Evolutionary conservation across 2,113 vertebrate genomes (phyloP).

Genomic region (Physeter macrocephalus): DNA sequence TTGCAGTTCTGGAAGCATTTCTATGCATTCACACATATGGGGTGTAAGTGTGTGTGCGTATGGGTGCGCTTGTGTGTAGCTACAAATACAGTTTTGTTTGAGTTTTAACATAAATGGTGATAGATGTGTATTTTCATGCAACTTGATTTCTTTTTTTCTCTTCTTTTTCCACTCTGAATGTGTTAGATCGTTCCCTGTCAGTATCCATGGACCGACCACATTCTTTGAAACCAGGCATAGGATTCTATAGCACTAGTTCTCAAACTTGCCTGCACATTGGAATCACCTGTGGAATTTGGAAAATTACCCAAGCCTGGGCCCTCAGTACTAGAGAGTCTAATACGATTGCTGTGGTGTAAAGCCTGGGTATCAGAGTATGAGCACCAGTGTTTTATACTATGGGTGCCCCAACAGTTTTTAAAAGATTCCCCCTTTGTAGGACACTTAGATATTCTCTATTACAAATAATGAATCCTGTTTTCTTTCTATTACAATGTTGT

Average conservation of each 20-base stretch:
- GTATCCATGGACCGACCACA: neutral
- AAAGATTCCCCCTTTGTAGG: neutral
- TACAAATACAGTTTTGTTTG: neutral
- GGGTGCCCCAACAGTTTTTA: neutral
- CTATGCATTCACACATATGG: neutral
- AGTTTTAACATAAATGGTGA: conserved; percentile 5
- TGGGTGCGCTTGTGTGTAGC: neutral
- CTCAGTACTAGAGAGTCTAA: neutral
- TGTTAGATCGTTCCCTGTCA: neutral
- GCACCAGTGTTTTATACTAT: neutral
- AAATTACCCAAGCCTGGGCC: neutral
- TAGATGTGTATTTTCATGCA: neutral
- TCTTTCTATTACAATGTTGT: neutral
- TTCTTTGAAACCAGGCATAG: neutral
- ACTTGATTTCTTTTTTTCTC: neutral
- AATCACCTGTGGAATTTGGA: neutral
- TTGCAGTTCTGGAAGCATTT: conserved; percentile 3
- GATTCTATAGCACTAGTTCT: neutral
- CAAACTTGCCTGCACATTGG: neutral
- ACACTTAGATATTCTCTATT: neutral
- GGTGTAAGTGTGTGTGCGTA: neutral
- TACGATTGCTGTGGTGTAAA: neutral
- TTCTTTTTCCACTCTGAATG: neutral
- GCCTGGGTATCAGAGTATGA: neutral
- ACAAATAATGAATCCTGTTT: neutral